Percentiles rank a stretch among this genome's conserved stretches.
These are phyloP conservation scores for Drosophila nr. fundita DNA, from an alignment of 2,888 invertebrate genomes.

Conservation along the genomic window DNA sequence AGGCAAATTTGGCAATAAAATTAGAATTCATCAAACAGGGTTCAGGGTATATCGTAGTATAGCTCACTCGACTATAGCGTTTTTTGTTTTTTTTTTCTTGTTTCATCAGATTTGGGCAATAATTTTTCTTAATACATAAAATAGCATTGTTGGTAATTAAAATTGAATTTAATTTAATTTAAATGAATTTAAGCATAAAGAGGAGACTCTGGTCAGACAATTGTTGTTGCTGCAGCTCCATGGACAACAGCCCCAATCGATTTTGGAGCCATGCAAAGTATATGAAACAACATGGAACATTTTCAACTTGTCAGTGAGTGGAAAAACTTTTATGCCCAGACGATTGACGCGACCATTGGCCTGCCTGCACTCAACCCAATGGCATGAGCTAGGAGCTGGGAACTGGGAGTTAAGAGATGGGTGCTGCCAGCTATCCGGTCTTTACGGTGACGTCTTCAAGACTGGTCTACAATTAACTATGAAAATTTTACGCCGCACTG, in stretches of 20 bases:
- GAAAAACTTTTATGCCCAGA: conserved; percentile 47
- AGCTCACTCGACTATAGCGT: too few relatives aligned
- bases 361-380: conserved; percentile 4
- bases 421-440: background rate
- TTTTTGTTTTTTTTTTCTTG: too few relatives aligned
- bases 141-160: background rate
- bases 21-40: background rate
- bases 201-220: background rate
- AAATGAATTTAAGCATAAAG: background rate
- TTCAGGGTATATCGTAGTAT: background rate
- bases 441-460: conserved; percentile 4
- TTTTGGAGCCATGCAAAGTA: conserved; percentile 26
- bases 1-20: background rate
- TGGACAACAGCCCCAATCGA: conserved; percentile 42
- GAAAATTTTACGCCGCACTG: conserved; percentile 72
- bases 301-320: conserved; percentile 28
- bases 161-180: background rate
- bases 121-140: background rate
- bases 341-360: conserved; percentile 38
- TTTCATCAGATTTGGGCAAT: background rate
- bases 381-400: background rate
- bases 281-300: conserved; percentile 14
- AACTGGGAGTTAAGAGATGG: background rate
- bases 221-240: conserved; percentile 21
- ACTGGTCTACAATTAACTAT: conserved; percentile 69